phyloP scores from a whole-genome alignment of 1,140 invertebrate species.

The Bombus affinis region DNA sequence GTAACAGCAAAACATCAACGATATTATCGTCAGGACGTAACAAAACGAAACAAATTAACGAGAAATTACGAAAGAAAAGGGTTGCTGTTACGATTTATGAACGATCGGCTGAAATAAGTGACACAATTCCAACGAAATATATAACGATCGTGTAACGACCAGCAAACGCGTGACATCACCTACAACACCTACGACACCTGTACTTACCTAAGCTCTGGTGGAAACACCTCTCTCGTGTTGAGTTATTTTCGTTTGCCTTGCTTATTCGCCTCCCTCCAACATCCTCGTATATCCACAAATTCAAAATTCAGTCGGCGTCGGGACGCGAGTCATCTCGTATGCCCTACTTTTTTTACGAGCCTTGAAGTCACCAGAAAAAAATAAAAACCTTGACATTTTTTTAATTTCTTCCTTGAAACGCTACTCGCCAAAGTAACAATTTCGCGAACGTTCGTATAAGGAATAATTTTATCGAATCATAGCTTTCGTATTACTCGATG shows the following conservation, averaged over 20 bases:
- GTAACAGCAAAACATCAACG: background rate
- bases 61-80: no score
- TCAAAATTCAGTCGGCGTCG: slow-evolving; percentile 65
- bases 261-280: slow-evolving; percentile 36
- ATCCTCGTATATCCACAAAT: slow-evolving; percentile 49
- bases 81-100: background rate
- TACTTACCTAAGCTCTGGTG: slow-evolving; percentile 14
- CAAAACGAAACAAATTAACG: background rate
- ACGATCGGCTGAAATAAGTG: slow-evolving; percentile 16
- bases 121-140: slow-evolving; percentile 29
- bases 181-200: slow-evolving; percentile 25
- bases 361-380: background rate
- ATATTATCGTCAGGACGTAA: background rate
- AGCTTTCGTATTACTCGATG: no score
- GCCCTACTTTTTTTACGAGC: slow-evolving; percentile 37
- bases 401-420: background rate
- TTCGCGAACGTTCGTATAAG: background rate
- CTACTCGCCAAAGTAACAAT: background rate
- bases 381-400: slow-evolving; percentile 37
- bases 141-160: slow-evolving; percentile 34
- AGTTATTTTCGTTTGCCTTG: slow-evolving; percentile 71
- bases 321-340: slow-evolving; percentile 55
- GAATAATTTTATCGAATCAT: background rate
- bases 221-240: slow-evolving; percentile 45
- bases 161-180: slow-evolving; percentile 42